Evolutionary conservation across 2,113 vertebrate species (phyloP).

Genomic region (Pithys albifrons): DNA sequence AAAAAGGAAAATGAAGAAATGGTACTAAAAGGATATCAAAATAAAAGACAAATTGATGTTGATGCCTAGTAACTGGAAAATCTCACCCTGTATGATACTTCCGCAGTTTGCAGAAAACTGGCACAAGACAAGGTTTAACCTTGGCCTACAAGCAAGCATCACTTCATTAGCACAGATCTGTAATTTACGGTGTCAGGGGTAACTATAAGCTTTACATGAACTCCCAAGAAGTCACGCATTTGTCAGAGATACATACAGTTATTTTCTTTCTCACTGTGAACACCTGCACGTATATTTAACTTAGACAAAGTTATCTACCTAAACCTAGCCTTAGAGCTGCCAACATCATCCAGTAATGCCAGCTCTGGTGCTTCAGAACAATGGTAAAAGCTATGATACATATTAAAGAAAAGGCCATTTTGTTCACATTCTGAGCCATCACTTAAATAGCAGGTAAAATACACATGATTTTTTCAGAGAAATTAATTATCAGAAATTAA

Average conservation of each 20-base stretch:
- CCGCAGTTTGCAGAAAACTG: not conserved
- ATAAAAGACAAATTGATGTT: not conserved
- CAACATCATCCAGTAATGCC: not conserved
- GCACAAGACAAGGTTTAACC: not conserved
- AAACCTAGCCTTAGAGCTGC: not conserved
- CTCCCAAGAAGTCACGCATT: not conserved
- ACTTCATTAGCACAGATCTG: not conserved
- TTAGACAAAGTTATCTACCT: not conserved
- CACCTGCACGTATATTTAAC: not conserved
- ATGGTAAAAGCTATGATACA: not conserved
- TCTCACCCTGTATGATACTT: not conserved
- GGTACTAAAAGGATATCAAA: not conserved
- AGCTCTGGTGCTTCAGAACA: not conserved
- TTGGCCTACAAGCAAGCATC: not conserved
- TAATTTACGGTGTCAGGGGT: not conserved
- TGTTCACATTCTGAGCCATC: not conserved
- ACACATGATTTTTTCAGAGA: not conserved
- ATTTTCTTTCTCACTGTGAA: not conserved
- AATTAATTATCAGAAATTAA: not conserved
- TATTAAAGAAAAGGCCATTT: not conserved
- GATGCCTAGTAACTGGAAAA: not conserved
- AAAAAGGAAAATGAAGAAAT: not conserved
- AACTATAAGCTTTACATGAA: not conserved
- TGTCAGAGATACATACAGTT: fast-evolving
- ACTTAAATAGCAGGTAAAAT: not conserved